Conservation (phyloP, 2,888 invertebrate genomes). For the Hylaea fasciaria region DNA sequence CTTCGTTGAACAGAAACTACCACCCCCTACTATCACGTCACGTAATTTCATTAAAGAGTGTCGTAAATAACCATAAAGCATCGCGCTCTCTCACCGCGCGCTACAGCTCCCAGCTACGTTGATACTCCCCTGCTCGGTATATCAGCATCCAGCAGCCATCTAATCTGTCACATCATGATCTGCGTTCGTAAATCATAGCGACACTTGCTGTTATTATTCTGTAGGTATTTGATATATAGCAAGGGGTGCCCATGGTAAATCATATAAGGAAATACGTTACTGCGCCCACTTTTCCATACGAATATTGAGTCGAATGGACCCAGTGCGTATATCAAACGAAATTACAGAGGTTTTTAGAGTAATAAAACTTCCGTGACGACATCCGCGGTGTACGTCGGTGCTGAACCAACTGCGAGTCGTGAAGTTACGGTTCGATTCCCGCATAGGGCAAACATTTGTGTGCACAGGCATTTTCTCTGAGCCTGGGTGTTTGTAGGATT, state of each 20-base stretch:
- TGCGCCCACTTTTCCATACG: not conserved
- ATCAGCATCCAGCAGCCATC: slow-evolving; percentile 14
- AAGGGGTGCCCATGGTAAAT: not conserved
- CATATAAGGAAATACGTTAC: not conserved
- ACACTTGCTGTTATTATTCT: slow-evolving; percentile 3
- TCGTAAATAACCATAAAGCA: slow-evolving; percentile 15
- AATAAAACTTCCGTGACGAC: too few species aligned
- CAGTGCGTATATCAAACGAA: not conserved
- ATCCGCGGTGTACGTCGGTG: too few species aligned
- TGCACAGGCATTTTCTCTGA: too few species aligned
- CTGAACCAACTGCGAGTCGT: too few species aligned
- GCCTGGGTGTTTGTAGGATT: too few species aligned
- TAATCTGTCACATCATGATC: slow-evolving; percentile 23
- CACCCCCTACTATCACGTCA: too few species aligned
- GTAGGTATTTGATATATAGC: not conserved
- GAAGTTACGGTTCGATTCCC: too few species aligned
- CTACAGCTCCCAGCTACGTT: slow-evolving; percentile 7
- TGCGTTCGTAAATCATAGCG: slow-evolving; percentile 13
- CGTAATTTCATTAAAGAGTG: slow-evolving; percentile 16
- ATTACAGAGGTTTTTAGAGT: not conserved
- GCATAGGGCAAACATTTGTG: too few species aligned
- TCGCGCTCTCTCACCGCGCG: not conserved
- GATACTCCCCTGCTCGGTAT: slow-evolving; percentile 9
- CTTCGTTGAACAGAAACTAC: too few species aligned
- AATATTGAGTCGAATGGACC: not conserved